Conservation (phyloP, 2,797 vertebrate genomes). For the Oceanodroma leucorhoa region DNA sequence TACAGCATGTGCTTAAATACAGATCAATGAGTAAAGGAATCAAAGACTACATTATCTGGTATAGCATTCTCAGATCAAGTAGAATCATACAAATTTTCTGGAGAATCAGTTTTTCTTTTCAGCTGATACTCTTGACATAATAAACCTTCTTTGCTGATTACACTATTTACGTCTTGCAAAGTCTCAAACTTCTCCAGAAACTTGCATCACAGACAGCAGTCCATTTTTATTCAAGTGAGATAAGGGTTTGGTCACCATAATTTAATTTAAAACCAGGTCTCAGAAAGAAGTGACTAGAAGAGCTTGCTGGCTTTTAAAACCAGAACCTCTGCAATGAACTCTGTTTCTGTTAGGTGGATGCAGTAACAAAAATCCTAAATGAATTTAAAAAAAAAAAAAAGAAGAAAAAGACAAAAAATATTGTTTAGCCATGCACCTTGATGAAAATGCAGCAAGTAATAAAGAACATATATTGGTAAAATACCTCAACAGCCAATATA, state of each 20-base stretch:
- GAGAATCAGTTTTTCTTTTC: not conserved
- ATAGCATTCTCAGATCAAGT: not conserved
- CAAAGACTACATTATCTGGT: not conserved
- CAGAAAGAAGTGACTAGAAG: not conserved
- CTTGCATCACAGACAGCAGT: not conserved
- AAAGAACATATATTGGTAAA: not conserved
- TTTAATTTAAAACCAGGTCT: slow-evolving; percentile 10
- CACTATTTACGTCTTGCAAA: not conserved
- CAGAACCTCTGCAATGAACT: not conserved
- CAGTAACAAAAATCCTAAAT: not conserved
- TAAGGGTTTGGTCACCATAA: not conserved
- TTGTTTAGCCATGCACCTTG: not conserved
- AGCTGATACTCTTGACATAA: not conserved
- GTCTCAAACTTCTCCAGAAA: slow-evolving; percentile 19
- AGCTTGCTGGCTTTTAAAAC: not conserved
- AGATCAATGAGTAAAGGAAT: slow-evolving; percentile 3
- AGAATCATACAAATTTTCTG: not conserved
- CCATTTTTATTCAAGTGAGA: slow-evolving; percentile 1
- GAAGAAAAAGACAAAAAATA: not conserved
- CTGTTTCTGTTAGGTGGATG: not conserved
- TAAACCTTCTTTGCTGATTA: not conserved
- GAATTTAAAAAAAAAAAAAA: not conserved
- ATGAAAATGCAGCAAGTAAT: not conserved
- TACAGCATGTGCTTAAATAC: not conserved
- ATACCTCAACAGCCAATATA: not conserved